phyloP scores from a whole-genome alignment of 2,888 invertebrate genomes.

The Galerucella nymphaeae region DNA sequence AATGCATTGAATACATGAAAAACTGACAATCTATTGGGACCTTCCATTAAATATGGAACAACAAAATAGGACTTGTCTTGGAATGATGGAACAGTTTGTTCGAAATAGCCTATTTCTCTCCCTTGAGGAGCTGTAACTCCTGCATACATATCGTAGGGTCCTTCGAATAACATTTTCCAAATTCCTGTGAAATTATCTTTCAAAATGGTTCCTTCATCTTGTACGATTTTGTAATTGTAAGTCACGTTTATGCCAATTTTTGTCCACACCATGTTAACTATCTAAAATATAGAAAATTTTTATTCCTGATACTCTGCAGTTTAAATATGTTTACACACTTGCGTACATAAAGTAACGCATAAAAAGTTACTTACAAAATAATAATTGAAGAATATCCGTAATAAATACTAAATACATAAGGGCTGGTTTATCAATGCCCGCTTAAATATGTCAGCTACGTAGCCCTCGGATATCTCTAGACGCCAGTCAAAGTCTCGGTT shows the following conservation, averaged over 20 bases:
- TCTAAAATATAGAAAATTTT: neutral
- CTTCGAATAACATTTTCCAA: neutral
- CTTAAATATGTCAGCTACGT: too few species aligned
- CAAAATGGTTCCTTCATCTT: neutral
- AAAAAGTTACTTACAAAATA: too few species aligned
- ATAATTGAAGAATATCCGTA: too few species aligned
- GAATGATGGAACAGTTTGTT: neutral
- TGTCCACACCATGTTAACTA: neutral
- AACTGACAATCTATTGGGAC: neutral
- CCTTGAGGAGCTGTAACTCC: neutral
- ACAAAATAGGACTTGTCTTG: constrained; percentile 14
- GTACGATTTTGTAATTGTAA: neutral
- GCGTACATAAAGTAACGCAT: too few species aligned
- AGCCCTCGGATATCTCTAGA: too few species aligned
- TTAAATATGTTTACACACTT: too few species aligned
- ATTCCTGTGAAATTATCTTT: constrained; percentile 8
- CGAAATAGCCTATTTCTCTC: constrained; percentile 9
- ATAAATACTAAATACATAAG: too few species aligned
- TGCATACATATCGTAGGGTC: constrained; percentile 4
- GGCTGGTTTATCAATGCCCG: too few species aligned
- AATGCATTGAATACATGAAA: neutral
- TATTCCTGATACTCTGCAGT: neutral
- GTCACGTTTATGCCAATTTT: neutral
- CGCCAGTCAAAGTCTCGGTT: too few species aligned
- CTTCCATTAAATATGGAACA: neutral